Conservation (phyloP, 2,797 vertebrate species). For the Muscicapa comitata region DNA sequence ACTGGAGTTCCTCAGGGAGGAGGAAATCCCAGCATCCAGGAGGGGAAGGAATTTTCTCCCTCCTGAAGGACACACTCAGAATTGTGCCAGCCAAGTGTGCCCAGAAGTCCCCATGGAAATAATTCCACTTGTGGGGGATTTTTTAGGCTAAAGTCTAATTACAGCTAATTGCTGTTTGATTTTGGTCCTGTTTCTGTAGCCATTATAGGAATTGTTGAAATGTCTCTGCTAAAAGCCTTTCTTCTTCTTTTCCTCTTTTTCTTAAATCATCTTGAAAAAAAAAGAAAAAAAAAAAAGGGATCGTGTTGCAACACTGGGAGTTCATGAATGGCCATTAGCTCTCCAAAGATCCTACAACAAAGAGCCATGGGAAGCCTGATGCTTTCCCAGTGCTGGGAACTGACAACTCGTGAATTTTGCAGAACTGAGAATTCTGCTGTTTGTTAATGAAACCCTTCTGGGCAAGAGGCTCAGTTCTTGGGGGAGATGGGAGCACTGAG, state of each 20-base stretch:
- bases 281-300: not conserved
- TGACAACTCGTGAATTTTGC: not conserved
- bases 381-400: not conserved
- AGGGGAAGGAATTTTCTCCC: conserved; percentile 1
- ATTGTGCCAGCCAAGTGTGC: not conserved
- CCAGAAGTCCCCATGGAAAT: not conserved
- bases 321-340: conserved; percentile 24
- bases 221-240: not conserved
- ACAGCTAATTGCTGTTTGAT: conserved; percentile 17
- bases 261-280: not conserved
- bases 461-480: not conserved
- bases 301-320: not conserved
- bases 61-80: not conserved
- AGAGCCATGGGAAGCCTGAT: not conserved
- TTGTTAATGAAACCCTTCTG: not conserved
- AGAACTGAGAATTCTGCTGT: not conserved
- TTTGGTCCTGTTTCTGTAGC: not conserved
- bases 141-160: conserved; percentile 32
- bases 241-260: not conserved
- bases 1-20: not conserved
- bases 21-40: not conserved
- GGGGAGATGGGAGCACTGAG: not conserved
- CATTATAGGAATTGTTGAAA: not conserved
- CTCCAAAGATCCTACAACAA: not conserved
- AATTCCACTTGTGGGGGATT: not conserved